Conservation (phyloP, 2,113 vertebrate genomes). For the Hemiprocne comata region DNA sequence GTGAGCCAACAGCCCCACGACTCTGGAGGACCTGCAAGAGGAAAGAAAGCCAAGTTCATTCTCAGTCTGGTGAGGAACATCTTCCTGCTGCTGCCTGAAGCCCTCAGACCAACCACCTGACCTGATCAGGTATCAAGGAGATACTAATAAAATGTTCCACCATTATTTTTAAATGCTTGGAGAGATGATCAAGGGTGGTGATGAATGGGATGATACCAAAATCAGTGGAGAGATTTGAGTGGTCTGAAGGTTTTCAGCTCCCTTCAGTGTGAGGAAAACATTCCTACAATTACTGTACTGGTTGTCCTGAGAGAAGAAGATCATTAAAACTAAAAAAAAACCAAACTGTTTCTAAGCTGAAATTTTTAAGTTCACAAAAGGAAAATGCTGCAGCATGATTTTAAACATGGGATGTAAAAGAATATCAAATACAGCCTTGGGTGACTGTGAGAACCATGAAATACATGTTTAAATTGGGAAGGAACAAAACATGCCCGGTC, state of each 20-base stretch:
- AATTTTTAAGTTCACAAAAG: background rate
- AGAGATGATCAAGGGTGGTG: conserved; percentile 13
- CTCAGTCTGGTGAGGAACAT: background rate
- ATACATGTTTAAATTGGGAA: background rate
- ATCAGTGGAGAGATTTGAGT: background rate
- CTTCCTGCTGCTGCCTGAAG: background rate
- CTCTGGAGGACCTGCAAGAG: conserved; percentile 58
- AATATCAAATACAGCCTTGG: background rate
- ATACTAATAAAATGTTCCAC: background rate
- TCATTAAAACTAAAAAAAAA: background rate
- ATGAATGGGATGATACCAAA: background rate
- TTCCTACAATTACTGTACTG: background rate
- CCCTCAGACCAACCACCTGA: background rate
- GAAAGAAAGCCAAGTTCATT: conserved; percentile 33
- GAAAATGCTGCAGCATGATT: background rate
- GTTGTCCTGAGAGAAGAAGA: background rate
- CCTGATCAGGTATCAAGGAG: background rate
- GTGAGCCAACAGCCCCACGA: conserved; percentile 30
- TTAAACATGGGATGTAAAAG: background rate
- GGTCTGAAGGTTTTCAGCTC: background rate
- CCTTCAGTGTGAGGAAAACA: background rate
- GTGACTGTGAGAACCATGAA: background rate
- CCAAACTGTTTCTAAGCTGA: too few species aligned
- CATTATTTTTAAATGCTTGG: background rate
- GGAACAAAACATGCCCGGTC: background rate